Conservation (phyloP, 2,888 invertebrate species). For the Plebejus anna region DNA sequence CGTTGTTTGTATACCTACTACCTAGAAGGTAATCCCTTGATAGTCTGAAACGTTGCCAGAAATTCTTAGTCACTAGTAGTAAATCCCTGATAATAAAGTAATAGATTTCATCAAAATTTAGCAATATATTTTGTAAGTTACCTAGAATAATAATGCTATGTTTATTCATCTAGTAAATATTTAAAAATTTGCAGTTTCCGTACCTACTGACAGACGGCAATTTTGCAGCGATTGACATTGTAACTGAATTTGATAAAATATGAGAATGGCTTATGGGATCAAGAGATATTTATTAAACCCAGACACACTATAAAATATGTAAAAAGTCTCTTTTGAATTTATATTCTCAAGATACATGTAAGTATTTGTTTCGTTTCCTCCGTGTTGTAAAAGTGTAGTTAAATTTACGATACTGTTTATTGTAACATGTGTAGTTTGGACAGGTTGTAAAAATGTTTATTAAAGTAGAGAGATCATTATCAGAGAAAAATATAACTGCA, state of each 20-base stretch:
- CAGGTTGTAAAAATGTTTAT: conserved; percentile 13
- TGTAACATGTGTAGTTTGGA: not conserved
- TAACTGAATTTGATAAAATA: too few species aligned
- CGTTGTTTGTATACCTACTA: not conserved
- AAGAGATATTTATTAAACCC: too few species aligned
- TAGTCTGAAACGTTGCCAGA: not conserved
- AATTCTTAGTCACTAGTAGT: not conserved
- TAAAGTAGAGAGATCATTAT: not conserved
- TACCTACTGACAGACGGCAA: too few species aligned
- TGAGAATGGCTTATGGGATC: too few species aligned
- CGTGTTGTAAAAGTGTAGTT: not conserved
- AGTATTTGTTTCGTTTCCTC: not conserved
- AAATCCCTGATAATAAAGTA: not conserved
- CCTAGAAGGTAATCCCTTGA: conserved; percentile 15
- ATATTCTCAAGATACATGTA: not conserved
- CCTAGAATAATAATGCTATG: not conserved
- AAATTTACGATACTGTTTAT: conserved; percentile 14
- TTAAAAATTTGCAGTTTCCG: too few species aligned
- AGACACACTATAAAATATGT: not conserved
- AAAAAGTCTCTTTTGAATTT: conserved; percentile 8
- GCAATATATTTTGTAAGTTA: not conserved
- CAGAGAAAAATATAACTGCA: not conserved
- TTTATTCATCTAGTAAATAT: not conserved
- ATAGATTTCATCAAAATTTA: not conserved
- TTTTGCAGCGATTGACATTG: too few species aligned